These are phyloP conservation scores for Rhaphigaster nebulosa DNA, from an alignment of 2,888 invertebrate species.

Conservation along the genomic window DNA sequence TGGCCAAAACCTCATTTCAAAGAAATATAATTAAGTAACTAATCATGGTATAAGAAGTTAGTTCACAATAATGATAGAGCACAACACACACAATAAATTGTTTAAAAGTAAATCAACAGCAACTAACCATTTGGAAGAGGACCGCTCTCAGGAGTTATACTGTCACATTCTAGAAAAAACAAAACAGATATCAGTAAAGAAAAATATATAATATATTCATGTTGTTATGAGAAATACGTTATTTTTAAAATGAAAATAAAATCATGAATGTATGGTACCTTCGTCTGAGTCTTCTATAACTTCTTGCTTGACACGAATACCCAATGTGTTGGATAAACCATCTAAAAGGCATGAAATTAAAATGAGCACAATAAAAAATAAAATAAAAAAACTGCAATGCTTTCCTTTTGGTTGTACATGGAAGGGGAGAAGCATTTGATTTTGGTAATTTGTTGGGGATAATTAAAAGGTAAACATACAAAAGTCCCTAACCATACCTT, in stretches of 20 bases:
- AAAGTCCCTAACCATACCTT: no score
- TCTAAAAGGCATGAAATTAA: neutral
- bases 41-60: neutral
- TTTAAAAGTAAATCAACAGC: neutral
- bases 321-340: slow-evolving; percentile 1
- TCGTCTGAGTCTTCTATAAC: neutral
- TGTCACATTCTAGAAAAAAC: slow-evolving; percentile 3
- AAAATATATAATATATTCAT: neutral
- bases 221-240: neutral
- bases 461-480: no score
- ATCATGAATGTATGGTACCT: neutral
- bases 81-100: neutral
- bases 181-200: neutral
- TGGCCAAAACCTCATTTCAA: neutral
- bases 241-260: neutral
- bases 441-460: no score
- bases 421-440: no score
- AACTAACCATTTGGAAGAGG: neutral
- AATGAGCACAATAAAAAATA: no score
- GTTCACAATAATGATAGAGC: neutral
- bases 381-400: no score
- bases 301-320: slow-evolving; percentile 22
- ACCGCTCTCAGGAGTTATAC: neutral
- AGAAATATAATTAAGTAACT: neutral
- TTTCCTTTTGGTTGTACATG: no score